These are phyloP conservation scores for Cephus rjabovi DNA, from an alignment of 2,888 invertebrate species.

Conservation along the genomic window DNA sequence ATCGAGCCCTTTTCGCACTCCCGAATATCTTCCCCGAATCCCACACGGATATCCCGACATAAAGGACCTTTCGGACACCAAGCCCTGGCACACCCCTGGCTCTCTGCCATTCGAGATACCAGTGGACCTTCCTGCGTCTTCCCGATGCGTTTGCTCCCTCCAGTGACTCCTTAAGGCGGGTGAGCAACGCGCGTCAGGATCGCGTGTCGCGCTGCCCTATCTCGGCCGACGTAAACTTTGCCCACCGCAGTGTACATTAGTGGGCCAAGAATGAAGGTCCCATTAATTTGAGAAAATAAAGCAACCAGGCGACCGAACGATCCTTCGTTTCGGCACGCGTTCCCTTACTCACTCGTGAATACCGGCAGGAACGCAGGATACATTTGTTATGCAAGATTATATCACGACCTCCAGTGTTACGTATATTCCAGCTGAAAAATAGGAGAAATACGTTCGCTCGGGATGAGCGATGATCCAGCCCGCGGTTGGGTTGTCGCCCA, in stretches of 20 bases:
- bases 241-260: background rate
- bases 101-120: background rate
- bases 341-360: background rate
- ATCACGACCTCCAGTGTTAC: constrained; percentile 26
- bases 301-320: background rate
- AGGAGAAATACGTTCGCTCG: constrained; percentile 25
- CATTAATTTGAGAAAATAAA: background rate
- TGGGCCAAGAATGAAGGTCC: background rate
- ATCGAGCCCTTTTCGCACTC: background rate
- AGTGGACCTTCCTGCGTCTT: background rate
- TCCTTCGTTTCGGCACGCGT: background rate
- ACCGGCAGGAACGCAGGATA: background rate
- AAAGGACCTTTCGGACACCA: background rate
- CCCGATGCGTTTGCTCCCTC: background rate
- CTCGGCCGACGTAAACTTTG: background rate
- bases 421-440: constrained; percentile 42
- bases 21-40: background rate
- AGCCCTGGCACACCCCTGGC: background rate
- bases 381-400: constrained; percentile 41
- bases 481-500: constrained; percentile 14
- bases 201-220: background rate
- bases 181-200: background rate
- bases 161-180: background rate
- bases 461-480: constrained; percentile 1
- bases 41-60: background rate